Evolutionary conservation across 1,140 invertebrate species (phyloP).

Genomic region (Aphaenogaster floridana): DNA sequence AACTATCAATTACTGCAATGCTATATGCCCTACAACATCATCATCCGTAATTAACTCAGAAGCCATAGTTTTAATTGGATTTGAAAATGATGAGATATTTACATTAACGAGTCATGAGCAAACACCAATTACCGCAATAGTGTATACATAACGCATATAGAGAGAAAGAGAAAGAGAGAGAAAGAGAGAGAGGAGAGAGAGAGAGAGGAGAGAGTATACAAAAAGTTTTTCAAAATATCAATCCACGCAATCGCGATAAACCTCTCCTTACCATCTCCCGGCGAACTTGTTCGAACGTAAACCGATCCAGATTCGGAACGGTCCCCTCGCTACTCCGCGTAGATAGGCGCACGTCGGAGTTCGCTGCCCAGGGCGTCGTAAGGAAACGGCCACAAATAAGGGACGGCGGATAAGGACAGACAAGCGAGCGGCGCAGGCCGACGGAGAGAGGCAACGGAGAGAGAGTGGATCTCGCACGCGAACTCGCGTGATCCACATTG

Average conservation of each 20-base stretch:
- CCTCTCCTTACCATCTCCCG: background rate
- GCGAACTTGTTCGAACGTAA: slow-evolving; percentile 38
- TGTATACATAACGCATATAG: background rate
- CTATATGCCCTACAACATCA: background rate
- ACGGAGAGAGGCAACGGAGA: slow-evolving; percentile 27
- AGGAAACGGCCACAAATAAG: slow-evolving; percentile 47
- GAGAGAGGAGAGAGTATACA: background rate
- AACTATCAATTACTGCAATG: background rate
- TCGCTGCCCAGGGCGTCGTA: slow-evolving; percentile 49
- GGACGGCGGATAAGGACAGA: slow-evolving; percentile 51
- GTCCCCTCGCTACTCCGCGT: slow-evolving; percentile 43
- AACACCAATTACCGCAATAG: background rate
- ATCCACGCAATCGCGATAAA: background rate
- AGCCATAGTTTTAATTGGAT: slow-evolving; percentile 29
- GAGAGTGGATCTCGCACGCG: slow-evolving; percentile 78
- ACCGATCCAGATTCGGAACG: slow-evolving; percentile 52
- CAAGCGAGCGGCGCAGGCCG: slow-evolving; percentile 28
- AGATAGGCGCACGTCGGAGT: slow-evolving; percentile 60
- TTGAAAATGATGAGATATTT: slow-evolving; percentile 38
- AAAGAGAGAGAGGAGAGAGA: too few species aligned
- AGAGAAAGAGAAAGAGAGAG: background rate
- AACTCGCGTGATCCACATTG: slow-evolving; percentile 81
- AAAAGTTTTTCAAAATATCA: background rate
- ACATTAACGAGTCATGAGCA: background rate
- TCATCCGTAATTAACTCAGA: slow-evolving; percentile 22